Evolutionary conservation across 2,797 vertebrate genomes (phyloP).

Genomic region (Pampus argenteus): DNA sequence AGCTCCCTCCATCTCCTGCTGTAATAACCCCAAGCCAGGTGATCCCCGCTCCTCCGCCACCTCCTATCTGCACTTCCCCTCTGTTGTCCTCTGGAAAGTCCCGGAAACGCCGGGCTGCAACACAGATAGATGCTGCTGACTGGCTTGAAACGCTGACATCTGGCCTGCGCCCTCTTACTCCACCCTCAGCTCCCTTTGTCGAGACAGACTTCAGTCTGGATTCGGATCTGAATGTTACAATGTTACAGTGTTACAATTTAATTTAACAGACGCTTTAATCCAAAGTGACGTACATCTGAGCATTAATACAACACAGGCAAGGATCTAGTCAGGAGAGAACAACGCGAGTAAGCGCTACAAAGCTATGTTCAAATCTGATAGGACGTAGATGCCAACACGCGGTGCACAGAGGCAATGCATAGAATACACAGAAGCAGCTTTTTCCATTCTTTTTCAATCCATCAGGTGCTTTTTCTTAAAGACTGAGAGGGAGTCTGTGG

Average conservation of each 20-base stretch:
- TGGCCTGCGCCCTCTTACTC: slow-evolving; percentile 83
- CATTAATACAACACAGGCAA: no score
- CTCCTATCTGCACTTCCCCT: slow-evolving; percentile 85
- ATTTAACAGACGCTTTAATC: no score
- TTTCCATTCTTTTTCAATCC: no score
- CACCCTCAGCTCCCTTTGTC: slow-evolving; percentile 87
- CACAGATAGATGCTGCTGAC: slow-evolving; percentile 87
- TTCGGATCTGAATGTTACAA: slow-evolving; percentile 85
- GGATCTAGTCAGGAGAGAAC: no score
- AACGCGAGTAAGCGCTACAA: slow-evolving; percentile 43
- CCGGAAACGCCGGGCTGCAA: slow-evolving; percentile 80
- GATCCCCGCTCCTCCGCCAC: slow-evolving; percentile 79
- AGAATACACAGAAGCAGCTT: no score
- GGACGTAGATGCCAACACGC: no score
- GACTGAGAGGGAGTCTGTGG: no score
- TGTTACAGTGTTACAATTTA: no score
- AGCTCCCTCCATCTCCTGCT: slow-evolving; percentile 86
- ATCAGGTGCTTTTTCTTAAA: no score
- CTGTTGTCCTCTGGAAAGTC: slow-evolving; percentile 71
- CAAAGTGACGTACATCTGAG: no score
- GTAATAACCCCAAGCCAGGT: slow-evolving; percentile 75
- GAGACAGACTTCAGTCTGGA: slow-evolving; percentile 90
- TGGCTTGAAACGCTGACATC: slow-evolving; percentile 91
- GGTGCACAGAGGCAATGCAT: no score
- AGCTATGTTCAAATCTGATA: no score